Evolutionary conservation across 2,888 invertebrate genomes (phyloP).

Genomic region (Slavum lentiscoides): DNA sequence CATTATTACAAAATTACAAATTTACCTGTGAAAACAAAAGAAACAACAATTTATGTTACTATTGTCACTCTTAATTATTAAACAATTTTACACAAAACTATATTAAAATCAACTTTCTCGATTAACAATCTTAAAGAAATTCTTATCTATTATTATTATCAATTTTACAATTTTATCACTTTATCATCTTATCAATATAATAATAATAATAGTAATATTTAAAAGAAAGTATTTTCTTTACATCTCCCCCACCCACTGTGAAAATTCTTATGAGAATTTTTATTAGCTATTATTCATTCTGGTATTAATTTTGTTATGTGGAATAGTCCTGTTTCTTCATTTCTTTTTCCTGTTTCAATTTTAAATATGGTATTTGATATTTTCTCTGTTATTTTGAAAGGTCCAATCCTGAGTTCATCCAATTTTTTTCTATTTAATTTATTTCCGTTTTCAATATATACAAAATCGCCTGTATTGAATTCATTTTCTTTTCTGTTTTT

Average conservation of each 20-base stretch:
- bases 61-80: too few relatives aligned
- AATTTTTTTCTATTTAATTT: constrained; percentile 57
- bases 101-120: too few relatives aligned
- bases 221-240: not conserved
- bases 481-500: constrained; percentile 56
- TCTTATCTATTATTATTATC: too few relatives aligned
- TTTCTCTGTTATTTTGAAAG: constrained; percentile 27
- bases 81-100: too few relatives aligned
- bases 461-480: constrained; percentile 57
- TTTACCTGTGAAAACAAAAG: too few relatives aligned
- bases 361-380: constrained; percentile 36
- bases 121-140: too few relatives aligned
- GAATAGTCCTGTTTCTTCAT: constrained; percentile 56
- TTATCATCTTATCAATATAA: too few relatives aligned
- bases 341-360: constrained; percentile 56
- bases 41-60: too few relatives aligned
- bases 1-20: too few relatives aligned
- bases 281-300: constrained; percentile 8
- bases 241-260: not conserved
- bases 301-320: constrained; percentile 28
- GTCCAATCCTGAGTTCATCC: constrained; percentile 40
- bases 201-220: too few relatives aligned
- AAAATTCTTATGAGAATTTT: constrained; percentile 15
- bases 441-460: constrained; percentile 58
- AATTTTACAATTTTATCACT: too few relatives aligned